Evolutionary conservation across 2,113 vertebrate species (phyloP).

Genomic region (Malurus elegans): DNA sequence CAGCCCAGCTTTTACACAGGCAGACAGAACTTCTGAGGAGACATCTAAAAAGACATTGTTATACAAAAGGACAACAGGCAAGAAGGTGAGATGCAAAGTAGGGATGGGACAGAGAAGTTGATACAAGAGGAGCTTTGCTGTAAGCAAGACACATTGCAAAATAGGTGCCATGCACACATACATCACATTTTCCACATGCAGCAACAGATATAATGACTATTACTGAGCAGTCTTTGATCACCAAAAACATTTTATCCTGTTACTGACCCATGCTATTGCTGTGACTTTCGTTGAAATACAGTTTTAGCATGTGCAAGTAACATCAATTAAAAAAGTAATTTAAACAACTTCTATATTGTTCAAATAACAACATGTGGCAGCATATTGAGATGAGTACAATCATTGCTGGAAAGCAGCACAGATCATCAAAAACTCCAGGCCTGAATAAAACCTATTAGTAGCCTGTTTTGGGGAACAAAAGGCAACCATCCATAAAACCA

Average conservation of each 20-base stretch:
- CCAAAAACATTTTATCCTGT: neutral
- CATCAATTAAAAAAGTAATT: neutral
- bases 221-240: neutral
- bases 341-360: neutral
- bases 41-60: neutral
- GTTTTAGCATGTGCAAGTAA: neutral
- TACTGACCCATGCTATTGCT: neutral
- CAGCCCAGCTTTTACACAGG: neutral
- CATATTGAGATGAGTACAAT: neutral
- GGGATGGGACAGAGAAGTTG: neutral
- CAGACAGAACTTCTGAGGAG: neutral
- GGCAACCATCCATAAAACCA: constrained; percentile 41
- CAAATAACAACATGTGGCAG: neutral
- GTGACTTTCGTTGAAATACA: neutral
- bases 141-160: neutral
- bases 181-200: neutral
- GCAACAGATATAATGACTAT: neutral
- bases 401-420: neutral
- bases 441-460: neutral
- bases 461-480: constrained; percentile 39
- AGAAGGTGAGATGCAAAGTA: neutral
- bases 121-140: neutral
- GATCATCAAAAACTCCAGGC: constrained; percentile 5
- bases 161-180: neutral
- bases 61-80: neutral